phyloP scores from a whole-genome alignment of 2,888 invertebrate species.

The Leptopilina syphax region DNA sequence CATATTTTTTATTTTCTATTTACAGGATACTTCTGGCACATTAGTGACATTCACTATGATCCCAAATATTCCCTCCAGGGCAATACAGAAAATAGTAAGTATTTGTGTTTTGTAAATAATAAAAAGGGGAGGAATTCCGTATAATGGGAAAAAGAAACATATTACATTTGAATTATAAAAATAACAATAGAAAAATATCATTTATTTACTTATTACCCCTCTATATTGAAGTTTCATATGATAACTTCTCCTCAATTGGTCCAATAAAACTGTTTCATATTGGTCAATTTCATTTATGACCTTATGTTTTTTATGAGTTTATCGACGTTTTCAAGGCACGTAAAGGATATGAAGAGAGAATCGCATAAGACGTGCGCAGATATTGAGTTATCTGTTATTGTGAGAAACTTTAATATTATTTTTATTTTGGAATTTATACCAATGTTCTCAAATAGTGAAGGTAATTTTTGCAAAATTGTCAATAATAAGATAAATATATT shows the following conservation, averaged over 20 bases:
- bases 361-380: conserved; percentile 12
- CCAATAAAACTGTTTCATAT: conserved; percentile 43
- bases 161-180: background rate
- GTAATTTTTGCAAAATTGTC: background rate
- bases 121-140: background rate
- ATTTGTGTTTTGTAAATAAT: conserved; percentile 38
- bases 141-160: background rate
- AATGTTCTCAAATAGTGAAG: conserved; percentile 19
- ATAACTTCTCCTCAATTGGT: conserved; percentile 24
- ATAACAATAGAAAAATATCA: conserved; percentile 21
- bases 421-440: background rate
- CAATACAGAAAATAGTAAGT: conserved; percentile 87
- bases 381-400: conserved; percentile 32
- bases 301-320: conserved; percentile 35
- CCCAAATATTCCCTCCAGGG: conserved; percentile 88
- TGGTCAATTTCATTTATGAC: conserved; percentile 37
- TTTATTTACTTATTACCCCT: background rate
- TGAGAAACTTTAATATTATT: conserved; percentile 28
- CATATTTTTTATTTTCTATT: conserved; percentile 71
- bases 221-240: conserved; percentile 15
- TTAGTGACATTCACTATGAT: conserved; percentile 95
- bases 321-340: conserved; percentile 29
- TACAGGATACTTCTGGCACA: conserved; percentile 97
- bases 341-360: conserved; percentile 39
- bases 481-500: background rate